Base-by-base conservation (phyloP, 2,888 invertebrate species). In the Zele albiditarsus region DNA sequence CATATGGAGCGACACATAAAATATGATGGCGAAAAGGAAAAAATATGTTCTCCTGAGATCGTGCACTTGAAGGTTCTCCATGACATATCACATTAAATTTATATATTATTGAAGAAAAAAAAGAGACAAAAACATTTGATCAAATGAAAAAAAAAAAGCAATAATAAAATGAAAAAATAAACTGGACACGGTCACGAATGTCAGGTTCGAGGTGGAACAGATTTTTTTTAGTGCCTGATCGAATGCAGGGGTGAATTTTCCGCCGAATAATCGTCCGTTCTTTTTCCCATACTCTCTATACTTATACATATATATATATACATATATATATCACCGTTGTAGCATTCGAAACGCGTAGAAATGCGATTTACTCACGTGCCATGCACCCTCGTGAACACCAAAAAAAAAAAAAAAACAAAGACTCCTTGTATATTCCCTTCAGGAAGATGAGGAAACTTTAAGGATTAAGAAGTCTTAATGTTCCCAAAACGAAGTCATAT, bases 321-420 rank as follows among this genome's bases (percentile, higher is more conserved):
- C 6, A 33, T 12, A 16, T 46, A 14, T 53, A 53, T 20, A 53
- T 53, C n/a, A 5, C n/a, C 20, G 20, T n/a, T 67, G 25, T 27
- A 58, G 78, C 78, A 84, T 84, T 84, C 84, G 81, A 80, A 83
- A 77, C 82, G 83, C 82, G 83, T 83, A 79, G 80, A 79, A 81
- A 80, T 77, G 70, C 82, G 80, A 83, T 84, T 84, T 84, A 81
- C 84, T 78, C 78, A 74, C 58, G 71, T 63, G n/a, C 42, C 27
- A 16, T 46, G 38, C 33, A 31, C 63, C 38, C 31, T 23, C 31
- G 12, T 10, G 33, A 38, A 33, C n/a, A 38, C 4, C 10, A 3
- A 38, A 60, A 60, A 28, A 33, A 20, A 3, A 62, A 16, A 2
- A 5, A 20, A 5, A 63, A n/a, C n/a, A n/a, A n/a, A n/a, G n/a